Evolutionary conservation across 2,797 vertebrate species (phyloP).

Genomic region (Australoheros facetus): DNA sequence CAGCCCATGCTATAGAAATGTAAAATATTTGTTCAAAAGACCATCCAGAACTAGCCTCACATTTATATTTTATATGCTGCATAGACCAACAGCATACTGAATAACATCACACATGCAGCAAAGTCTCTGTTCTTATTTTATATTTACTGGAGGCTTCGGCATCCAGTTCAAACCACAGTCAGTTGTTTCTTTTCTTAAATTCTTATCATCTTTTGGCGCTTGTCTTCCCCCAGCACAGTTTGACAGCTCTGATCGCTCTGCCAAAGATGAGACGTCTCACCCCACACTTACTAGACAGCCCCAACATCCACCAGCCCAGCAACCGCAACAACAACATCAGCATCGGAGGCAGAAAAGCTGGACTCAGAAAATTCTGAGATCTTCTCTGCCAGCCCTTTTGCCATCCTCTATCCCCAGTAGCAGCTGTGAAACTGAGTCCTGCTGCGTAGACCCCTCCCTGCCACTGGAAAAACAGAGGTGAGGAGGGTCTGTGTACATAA

Average conservation of each 20-base stretch:
- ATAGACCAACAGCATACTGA: conserved; percentile 51
- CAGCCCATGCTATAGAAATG: conserved; percentile 5
- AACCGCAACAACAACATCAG: conserved; percentile 37
- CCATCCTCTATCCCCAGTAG: conserved; percentile 33
- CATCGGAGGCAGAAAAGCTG: conserved; percentile 89
- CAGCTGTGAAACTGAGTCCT: conserved; percentile 66
- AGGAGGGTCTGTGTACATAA: conserved; percentile 30
- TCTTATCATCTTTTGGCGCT: conserved; percentile 26
- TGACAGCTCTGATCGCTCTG: conserved; percentile 81
- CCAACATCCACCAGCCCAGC: conserved; percentile 52
- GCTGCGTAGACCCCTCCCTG: conserved; percentile 86
- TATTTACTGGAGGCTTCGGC: conserved; percentile 45
- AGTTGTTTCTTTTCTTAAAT: conserved; percentile 15
- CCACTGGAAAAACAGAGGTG: conserved; percentile 94
- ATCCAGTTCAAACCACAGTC: conserved; percentile 29
- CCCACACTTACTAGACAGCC: conserved; percentile 65
- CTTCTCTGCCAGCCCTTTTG: conserved; percentile 48
- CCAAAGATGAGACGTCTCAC: conserved; percentile 82
- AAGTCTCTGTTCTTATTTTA: conserved; percentile 44
- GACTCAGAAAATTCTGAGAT: conserved; percentile 89
- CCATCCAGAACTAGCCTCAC: conserved; percentile 28
- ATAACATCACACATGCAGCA: conserved; percentile 50
- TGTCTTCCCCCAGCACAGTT: conserved; percentile 86
- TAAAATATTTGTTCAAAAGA: conserved; percentile 35
- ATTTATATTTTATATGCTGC: conserved; percentile 64